Base-by-base conservation (phyloP, 2,113 vertebrate species). In the Synchiropus splendidus region DNA sequence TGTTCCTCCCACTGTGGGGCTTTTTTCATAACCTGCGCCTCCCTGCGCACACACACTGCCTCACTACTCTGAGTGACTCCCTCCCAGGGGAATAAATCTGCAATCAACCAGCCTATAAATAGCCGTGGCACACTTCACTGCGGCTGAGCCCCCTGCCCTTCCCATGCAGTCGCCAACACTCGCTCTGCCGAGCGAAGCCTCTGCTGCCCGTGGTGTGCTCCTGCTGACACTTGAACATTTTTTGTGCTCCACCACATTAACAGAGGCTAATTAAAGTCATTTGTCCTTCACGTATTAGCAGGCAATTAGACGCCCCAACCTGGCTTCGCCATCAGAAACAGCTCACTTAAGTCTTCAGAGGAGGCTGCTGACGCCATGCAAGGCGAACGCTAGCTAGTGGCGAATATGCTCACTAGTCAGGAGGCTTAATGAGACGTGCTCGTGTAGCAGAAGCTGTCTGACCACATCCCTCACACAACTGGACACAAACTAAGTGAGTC, bases 41-140 rank as follows among this genome's bases (percentile, higher is more conserved):
- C 61, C 54, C 38, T 37, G 27, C 45, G 50, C 60, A 52, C 47
- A 44, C 59, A 48, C 45, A 46, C 47, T 41, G 10, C 16, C 62
- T 56, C 54, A 27, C 57, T 21, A 48, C 50, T 56, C 58, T 43
- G 52, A 36, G 44, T 44, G 47, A 32, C 41, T 43, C 61, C 56
- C 67, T 75, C 79, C 71, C 70, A 45, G 57, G 81, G 77, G 77
- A 79, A 84, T 82, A 83, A 83, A 83, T 83, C 78, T 78, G 78
- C 83, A 83, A 84, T 86, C 80, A 85, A 75, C 67, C 67, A 74
- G 69, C 68, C 79, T 83, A 78, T 82, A 85, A 84, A 83, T 84
- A 86, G 70, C 74, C 48, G 42, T 70, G 66, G 75, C 72, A 74
- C 67, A 75, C 75, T 81, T 72, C 67, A 72, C 63, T 60, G 69